Evolutionary conservation across 2,113 vertebrate genomes (phyloP).

Genomic region (Rhadina sibilatrix): DNA sequence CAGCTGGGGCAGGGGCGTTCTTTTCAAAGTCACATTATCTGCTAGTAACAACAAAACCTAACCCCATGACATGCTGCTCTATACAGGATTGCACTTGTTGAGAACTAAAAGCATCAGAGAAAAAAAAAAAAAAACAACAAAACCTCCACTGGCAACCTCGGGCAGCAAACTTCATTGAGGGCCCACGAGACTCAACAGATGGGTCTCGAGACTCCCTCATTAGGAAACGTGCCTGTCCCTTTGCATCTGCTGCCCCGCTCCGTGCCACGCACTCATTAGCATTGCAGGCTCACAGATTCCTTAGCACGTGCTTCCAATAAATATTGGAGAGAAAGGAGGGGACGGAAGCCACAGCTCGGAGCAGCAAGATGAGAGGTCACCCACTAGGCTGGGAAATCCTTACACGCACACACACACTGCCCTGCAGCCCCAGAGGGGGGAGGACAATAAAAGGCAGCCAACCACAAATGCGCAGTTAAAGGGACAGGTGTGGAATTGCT

Average conservation of each 20-base stretch:
- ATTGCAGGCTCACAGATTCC: conserved; percentile 43
- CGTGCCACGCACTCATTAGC: neutral
- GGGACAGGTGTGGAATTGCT: conserved; percentile 53
- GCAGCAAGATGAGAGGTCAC: neutral
- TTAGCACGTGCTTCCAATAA: conserved; percentile 68
- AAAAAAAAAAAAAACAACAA: neutral
- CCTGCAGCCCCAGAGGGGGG: neutral
- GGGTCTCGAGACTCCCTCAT: conserved; percentile 59
- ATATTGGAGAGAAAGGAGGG: conserved; percentile 14
- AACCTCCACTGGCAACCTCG: conserved; percentile 45
- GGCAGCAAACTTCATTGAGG: conserved; percentile 64
- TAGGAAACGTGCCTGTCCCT: neutral
- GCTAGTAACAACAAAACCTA: conserved; percentile 72
- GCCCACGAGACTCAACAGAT: conserved; percentile 71
- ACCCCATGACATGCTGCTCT: conserved; percentile 67
- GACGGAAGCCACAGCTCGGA: neutral
- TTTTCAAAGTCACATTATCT: conserved; percentile 80
- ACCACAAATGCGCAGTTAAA: conserved; percentile 18
- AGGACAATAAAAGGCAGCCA: conserved; percentile 36
- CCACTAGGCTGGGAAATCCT: neutral
- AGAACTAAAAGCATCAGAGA: conserved; percentile 64
- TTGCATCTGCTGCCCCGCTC: conserved; percentile 42
- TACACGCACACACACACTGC: neutral
- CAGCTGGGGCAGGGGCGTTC: conserved; percentile 40
- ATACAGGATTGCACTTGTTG: conserved; percentile 74